Evolutionary conservation across 64 coral and sea anemone species (phyloP), one percentile per base, ranked within the genome.

Genomic region (Orbicella faveolata): DNA sequence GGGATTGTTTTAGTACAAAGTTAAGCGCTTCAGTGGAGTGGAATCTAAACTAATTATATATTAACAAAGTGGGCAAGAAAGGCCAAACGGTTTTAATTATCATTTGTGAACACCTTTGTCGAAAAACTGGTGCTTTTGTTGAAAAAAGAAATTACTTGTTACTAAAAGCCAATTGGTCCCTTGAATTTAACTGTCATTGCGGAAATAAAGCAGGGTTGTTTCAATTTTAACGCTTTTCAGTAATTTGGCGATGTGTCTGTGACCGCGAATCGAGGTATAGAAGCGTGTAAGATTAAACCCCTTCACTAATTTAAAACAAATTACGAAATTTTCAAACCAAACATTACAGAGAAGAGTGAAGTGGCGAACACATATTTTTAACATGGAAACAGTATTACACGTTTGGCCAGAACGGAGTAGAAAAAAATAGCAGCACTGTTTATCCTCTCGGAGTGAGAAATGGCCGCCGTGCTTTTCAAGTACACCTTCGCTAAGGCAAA

Each of bases 271-370:
- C 14, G 80, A 66, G 39, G 80, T 61, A 62, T 44, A 66, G 61
- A 83, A 48, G 80, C 61, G 80, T 83, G 34, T 64, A 36, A 63
- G 7, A 37, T 12, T 79, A 55, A 84, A 72, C 36, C 17, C 9
- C 15, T 10, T 21, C 12, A 35, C 41, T 70, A 84, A 84, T 84
- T 84, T 70, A 37, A 73, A 84, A 26, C 63, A 84, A 84, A 72
- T 84, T 84, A 84, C 82, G 82, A 84, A 84, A 84, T 69, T 84
- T 35, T 37, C 48, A 84, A 70, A 23, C 2, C 64, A 73, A 72
- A 84, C 63, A 84, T 84, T 84, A 69, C 63, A 84, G 82, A 69
- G 82, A 67, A 61, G 0, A 35, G 25, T 2, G 15, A 67, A 66
- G 62, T 34, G 19, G 10, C 1, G 34, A 66, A 12, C 1, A 10